phyloP scores from a whole-genome alignment of 2,113 vertebrate species.

The Suncus etruscus region DNA sequence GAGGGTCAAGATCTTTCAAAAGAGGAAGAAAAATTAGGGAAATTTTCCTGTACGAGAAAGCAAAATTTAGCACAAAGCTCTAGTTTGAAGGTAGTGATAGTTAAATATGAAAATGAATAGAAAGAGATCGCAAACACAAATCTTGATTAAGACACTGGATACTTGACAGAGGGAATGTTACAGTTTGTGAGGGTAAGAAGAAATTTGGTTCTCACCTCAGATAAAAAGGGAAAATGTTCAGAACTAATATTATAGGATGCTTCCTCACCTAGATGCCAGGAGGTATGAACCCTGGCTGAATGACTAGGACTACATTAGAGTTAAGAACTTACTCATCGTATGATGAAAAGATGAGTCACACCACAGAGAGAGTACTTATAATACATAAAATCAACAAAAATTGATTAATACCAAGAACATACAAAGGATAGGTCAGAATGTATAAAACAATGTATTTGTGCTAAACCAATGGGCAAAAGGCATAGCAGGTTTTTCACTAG shows the following conservation, averaged over 20 bases:
- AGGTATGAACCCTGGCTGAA: not conserved
- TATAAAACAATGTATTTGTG: slow-evolving; percentile 15
- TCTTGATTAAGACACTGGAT: not conserved
- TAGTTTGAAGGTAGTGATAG: slow-evolving; percentile 17
- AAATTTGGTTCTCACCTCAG: slow-evolving; percentile 13
- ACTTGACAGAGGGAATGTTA: not conserved
- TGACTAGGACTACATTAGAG: not conserved
- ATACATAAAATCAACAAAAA: not conserved
- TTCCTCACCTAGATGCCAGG: not conserved
- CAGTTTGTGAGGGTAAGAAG: not conserved
- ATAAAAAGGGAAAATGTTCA: slow-evolving; percentile 3
- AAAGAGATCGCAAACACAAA: slow-evolving; percentile 17
- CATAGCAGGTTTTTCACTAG: slow-evolving; percentile 4
- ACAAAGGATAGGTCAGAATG: not conserved
- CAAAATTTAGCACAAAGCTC: slow-evolving; percentile 23
- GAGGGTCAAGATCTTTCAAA: slow-evolving; percentile 9
- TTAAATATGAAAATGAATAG: not conserved
- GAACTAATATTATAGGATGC: not conserved
- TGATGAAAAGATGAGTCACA: slow-evolving; percentile 18
- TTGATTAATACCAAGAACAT: not conserved
- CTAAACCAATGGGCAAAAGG: slow-evolving; percentile 23
- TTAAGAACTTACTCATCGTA: slow-evolving; percentile 19
- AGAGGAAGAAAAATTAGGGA: not conserved
- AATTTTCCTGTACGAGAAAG: not conserved
- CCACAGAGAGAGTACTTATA: not conserved